These are phyloP conservation scores for Rafetus swinhoei DNA, from an alignment of 2,113 vertebrate species.

Conservation along the genomic window DNA sequence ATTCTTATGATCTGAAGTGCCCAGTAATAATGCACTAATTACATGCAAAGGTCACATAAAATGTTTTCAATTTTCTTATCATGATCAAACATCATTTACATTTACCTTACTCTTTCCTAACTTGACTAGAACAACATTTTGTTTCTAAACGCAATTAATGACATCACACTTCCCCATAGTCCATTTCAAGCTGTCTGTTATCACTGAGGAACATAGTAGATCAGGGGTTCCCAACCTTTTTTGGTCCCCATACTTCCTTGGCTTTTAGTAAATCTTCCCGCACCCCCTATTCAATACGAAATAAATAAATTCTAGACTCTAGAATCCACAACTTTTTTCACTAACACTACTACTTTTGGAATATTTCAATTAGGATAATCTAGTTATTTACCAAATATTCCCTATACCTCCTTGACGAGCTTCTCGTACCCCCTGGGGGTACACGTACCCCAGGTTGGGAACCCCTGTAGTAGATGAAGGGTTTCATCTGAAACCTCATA, in stretches of 20 bases:
- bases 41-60: not conserved
- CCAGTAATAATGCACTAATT: conserved; percentile 2
- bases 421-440: too few relatives aligned
- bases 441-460: too few relatives aligned
- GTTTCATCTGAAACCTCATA: not conserved
- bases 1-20: not conserved
- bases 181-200: not conserved
- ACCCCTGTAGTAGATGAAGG: not conserved
- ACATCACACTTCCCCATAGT: not conserved
- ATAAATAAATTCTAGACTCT: too few relatives aligned
- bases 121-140: not conserved
- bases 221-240: not conserved
- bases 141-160: not conserved
- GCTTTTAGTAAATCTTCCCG: too few relatives aligned
- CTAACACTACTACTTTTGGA: too few relatives aligned
- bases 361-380: too few relatives aligned
- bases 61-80: conserved; percentile 6
- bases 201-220: not conserved
- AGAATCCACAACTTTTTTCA: too few relatives aligned
- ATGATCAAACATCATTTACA: conserved; percentile 22
- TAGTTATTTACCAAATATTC: too few relatives aligned
- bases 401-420: too few relatives aligned
- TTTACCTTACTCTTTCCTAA: not conserved
- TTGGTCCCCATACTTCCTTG: too few relatives aligned
- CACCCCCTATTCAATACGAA: too few relatives aligned